These are phyloP conservation scores for Corticium candelabrum DNA, from an alignment of 37 sponge, comb jelly and placozoan species.

Conservation along the genomic window DNA sequence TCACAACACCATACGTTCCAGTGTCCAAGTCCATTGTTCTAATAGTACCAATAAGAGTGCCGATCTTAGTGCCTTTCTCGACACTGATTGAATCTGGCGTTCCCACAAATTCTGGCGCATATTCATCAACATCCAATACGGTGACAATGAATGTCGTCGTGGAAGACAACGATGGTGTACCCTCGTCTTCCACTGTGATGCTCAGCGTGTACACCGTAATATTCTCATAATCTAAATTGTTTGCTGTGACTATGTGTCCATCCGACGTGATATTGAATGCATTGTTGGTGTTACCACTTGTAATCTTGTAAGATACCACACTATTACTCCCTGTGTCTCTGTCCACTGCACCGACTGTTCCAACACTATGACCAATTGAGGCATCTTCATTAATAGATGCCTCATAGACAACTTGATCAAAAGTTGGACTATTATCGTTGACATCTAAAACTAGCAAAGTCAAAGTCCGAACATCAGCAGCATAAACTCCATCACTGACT, in stretches of 20 bases:
- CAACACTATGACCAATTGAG: not conserved
- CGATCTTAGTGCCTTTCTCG: not conserved
- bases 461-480: not conserved
- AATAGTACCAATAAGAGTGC: not conserved
- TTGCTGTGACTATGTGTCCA: not conserved
- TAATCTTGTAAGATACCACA: constrained; percentile 21
- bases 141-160: constrained; percentile 19
- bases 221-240: not conserved
- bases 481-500: not conserved
- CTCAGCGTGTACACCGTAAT: not conserved
- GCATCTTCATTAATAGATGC: not conserved
- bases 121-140: constrained; percentile 31
- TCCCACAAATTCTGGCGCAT: constrained; percentile 20
- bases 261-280: not conserved
- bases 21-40: not conserved
- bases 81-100: constrained; percentile 13
- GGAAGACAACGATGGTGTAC: not conserved
- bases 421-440: not conserved
- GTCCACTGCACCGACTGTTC: constrained; percentile 15
- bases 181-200: not conserved
- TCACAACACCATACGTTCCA: not conserved
- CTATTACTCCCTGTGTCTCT: constrained; percentile 1
- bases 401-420: not conserved
- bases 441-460: not conserved
- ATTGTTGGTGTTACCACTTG: not conserved